A percentile compares a stretch with the other conserved stretches of the same genome.
phyloP scores from a whole-genome alignment of 2,888 invertebrate species.

The Subacronicta megacephala region DNA sequence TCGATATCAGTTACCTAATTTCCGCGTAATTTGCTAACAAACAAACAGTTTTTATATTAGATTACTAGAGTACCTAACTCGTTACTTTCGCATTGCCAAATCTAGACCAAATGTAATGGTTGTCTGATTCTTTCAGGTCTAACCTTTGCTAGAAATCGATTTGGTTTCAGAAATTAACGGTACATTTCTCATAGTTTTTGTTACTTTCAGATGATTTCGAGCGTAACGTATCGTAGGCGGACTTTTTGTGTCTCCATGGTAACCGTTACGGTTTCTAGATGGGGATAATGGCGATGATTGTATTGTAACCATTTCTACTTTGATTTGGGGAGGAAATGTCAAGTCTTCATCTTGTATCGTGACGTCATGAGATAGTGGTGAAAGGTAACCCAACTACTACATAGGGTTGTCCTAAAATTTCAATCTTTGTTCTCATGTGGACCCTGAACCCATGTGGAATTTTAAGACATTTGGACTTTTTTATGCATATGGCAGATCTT shows the following conservation, averaged over 20 bases:
- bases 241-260: constrained; percentile 23
- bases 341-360: neutral
- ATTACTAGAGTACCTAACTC: constrained; percentile 12
- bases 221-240: constrained; percentile 33
- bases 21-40: constrained; percentile 6
- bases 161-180: constrained; percentile 29
- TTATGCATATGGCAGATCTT: too few relatives aligned
- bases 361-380: neutral
- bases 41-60: constrained; percentile 14
- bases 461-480: too few relatives aligned
- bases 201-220: constrained; percentile 50
- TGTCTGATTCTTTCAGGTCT: constrained; percentile 32
- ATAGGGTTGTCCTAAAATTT: too few relatives aligned
- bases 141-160: constrained; percentile 33
- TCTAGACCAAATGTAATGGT: constrained; percentile 41
- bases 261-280: constrained; percentile 8
- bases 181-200: constrained; percentile 47
- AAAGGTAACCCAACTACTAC: too few relatives aligned
- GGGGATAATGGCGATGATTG: constrained; percentile 24
- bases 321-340: constrained; percentile 15
- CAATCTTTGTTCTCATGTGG: too few relatives aligned
- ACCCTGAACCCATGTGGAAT: too few relatives aligned
- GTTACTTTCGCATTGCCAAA: constrained; percentile 29
- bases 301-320: constrained; percentile 8
- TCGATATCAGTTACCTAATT: constrained; percentile 3